Conservation (phyloP, 2,113 vertebrate species). For the Circaetus cinerascens region DNA sequence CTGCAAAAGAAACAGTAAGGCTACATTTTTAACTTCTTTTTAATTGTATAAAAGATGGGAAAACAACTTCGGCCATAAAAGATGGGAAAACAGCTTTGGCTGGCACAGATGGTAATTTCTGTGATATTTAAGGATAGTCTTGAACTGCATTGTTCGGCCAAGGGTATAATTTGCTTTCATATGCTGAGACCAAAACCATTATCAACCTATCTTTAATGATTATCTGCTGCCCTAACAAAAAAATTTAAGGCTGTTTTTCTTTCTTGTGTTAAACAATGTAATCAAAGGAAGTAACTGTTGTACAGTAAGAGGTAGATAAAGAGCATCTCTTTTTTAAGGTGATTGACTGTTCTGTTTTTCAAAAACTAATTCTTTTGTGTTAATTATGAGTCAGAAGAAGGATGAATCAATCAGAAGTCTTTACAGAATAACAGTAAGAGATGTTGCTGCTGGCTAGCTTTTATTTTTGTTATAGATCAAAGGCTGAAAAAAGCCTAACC, state of each 20-base stretch:
- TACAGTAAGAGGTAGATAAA: background rate
- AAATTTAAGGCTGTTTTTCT: background rate
- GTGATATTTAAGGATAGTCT: background rate
- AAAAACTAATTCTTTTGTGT: background rate
- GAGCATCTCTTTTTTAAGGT: background rate
- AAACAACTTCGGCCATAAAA: background rate
- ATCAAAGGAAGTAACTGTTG: background rate
- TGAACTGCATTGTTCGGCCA: background rate
- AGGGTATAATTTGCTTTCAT: background rate
- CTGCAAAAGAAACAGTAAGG: background rate
- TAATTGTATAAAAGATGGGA: background rate
- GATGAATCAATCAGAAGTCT: background rate
- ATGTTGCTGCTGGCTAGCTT: background rate
- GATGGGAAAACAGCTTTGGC: background rate
- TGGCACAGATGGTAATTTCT: background rate
- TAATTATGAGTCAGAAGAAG: constrained; percentile 14
- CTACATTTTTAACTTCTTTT: background rate
- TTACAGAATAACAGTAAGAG: background rate
- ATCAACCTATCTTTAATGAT: background rate
- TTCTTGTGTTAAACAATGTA: background rate
- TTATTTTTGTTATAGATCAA: constrained; percentile 4
- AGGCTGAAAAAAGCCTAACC: background rate
- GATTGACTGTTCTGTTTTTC: background rate
- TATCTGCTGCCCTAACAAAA: background rate
- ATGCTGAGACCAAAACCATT: background rate